Evolutionary conservation across 23 tunicate genomes (phyloP), one percentile per base, ranked within the genome.

Genomic region (Halocynthia roretzi): DNA sequence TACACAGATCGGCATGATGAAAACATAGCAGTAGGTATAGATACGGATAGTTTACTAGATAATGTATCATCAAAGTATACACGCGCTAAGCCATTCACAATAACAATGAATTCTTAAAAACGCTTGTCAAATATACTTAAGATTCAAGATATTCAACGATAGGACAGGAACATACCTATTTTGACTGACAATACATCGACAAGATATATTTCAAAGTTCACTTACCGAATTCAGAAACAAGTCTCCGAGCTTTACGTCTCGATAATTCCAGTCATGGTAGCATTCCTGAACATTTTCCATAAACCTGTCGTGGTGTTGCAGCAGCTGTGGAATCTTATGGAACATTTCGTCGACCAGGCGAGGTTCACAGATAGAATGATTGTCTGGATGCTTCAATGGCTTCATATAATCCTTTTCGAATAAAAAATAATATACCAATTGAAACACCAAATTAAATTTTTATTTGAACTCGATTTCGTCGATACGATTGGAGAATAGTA

Each of bases 181-280:
- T 31, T 31, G 44, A 31, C 44, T 31, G 44, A 4, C 44, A 31
- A 31, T 31, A 31, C 44, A 31, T 4, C 44, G 44, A 31, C 44
- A 31, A 4, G 44, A 31, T 31, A 31, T 31, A 31, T 31, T 31
- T 1, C 4, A 31, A 31, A 31, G 40, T 55, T 19, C 51, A 89
- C 98, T 78, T 72, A 92, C 98, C 83, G 92, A 86, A 7, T 92
- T 76, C 5, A 82, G 67, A 62, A 92, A 92, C 23, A 92, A 54
- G 7, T 92, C 98, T 78, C 98, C 98, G 6, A 92, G 83, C 54
- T 82, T 83, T 11, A 77, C 72, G 61, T 48, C 61, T 7, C 76
- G 72, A 5, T 79, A 70, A 63, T 86, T 86, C 98, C 98, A 92
- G 58, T 92, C 73, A 40, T 80, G 72, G 62, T 52, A 74, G 80